phyloP scores from a whole-genome alignment of 2,888 invertebrate genomes.

The Melieria omissa region DNA sequence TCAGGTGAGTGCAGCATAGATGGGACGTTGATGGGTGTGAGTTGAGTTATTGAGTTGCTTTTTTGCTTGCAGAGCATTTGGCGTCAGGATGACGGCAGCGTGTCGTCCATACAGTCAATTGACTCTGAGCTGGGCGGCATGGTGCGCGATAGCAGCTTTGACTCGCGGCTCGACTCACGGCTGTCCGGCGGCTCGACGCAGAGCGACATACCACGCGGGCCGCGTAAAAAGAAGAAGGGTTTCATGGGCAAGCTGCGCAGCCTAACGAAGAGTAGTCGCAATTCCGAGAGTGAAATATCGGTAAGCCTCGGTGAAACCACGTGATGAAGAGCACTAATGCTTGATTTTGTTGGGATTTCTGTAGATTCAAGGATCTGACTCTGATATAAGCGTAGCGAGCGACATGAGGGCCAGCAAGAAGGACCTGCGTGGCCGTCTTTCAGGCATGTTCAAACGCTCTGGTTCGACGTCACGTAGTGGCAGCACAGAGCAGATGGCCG shows the following conservation, averaged over 20 bases:
- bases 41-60: background rate
- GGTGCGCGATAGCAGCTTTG: constrained; percentile 76
- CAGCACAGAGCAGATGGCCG: constrained; percentile 67
- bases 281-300: constrained; percentile 67
- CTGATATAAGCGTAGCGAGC: constrained; percentile 76
- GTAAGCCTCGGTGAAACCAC: constrained; percentile 49
- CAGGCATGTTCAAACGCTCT: constrained; percentile 83
- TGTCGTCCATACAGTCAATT: constrained; percentile 84
- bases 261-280: constrained; percentile 80
- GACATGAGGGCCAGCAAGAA: constrained; percentile 74
- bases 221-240: constrained; percentile 81
- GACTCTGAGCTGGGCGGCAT: constrained; percentile 76
- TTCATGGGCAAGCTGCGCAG: constrained; percentile 86
- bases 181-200: constrained; percentile 87
- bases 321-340: no score
- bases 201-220: constrained; percentile 78
- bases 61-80: constrained; percentile 75
- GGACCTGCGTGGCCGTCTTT: constrained; percentile 82
- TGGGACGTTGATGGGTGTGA: background rate
- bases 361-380: constrained; percentile 75
- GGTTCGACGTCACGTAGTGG: constrained; percentile 74
- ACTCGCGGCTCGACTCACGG: constrained; percentile 76
- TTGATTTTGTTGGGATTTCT: background rate
- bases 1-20: constrained; percentile 52
- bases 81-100: constrained; percentile 85